These are phyloP conservation scores for Oostethus manadensis DNA, from an alignment of 2,113 vertebrate genomes.

Conservation along the genomic window DNA sequence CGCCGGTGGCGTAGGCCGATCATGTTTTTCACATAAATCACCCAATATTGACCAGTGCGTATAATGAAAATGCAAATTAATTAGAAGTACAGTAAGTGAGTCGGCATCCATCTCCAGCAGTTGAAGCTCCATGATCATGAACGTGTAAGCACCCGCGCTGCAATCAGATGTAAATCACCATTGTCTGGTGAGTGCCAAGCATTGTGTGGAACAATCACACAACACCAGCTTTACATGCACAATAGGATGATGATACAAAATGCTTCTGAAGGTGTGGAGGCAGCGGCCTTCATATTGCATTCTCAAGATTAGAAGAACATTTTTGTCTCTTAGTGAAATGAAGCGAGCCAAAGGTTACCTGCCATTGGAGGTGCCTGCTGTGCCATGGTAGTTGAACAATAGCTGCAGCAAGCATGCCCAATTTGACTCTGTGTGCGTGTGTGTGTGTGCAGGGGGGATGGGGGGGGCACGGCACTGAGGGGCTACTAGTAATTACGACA, in stretches of 20 bases:
- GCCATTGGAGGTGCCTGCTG: not conserved
- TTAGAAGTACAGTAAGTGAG: conserved; percentile 1
- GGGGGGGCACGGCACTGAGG: not conserved
- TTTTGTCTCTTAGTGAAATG: conserved; percentile 25
- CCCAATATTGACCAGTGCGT: no score
- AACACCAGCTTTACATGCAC: conserved; percentile 16
- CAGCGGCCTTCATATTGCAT: conserved; percentile 28
- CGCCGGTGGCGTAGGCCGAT: no score
- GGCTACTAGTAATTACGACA: not conserved
- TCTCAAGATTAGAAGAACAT: conserved; percentile 49
- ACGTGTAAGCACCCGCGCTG: conserved; percentile 27
- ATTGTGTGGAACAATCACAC: conserved; percentile 58
- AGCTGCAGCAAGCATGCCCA: conserved; percentile 6
- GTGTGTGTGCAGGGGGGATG: no score
- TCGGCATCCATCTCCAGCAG: conserved; percentile 51
- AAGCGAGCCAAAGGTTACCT: conserved; percentile 25
- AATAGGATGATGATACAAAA: conserved; percentile 44
- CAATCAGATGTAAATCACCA: conserved; percentile 49
- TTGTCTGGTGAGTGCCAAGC: conserved; percentile 47
- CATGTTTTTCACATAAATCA: no score
- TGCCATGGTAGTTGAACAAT: conserved; percentile 18
- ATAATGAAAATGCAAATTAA: no score
- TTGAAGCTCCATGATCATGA: conserved; percentile 46
- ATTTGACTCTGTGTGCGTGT: not conserved
- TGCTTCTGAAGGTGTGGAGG: conserved; percentile 30